phyloP scores from a whole-genome alignment of 2,888 invertebrate genomes.

The Spodoptera exigua region DNA sequence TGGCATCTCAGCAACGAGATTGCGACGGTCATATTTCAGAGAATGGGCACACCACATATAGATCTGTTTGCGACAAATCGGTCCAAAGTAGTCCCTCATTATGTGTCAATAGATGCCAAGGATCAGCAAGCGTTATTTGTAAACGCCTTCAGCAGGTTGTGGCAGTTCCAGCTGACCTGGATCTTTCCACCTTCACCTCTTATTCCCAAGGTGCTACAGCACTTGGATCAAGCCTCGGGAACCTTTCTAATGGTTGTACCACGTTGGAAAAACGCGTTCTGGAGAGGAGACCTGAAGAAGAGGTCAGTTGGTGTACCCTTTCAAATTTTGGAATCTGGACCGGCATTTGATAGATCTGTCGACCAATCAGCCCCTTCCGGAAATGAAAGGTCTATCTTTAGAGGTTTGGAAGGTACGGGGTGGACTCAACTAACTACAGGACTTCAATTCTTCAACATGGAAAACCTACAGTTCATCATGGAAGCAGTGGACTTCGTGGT shows the following conservation, averaged over 20 bases:
- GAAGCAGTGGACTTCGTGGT: not conserved
- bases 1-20: slow-evolving; percentile 36
- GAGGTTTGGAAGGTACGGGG: too few relatives aligned
- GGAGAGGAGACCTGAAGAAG: slow-evolving; percentile 41
- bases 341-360: slow-evolving; percentile 18
- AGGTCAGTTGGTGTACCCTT: slow-evolving; percentile 37
- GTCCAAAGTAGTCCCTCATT: slow-evolving; percentile 5
- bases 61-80: slow-evolving; percentile 21
- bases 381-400: too few relatives aligned
- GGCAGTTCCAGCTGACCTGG: slow-evolving; percentile 39
- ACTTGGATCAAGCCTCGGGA: slow-evolving; percentile 45
- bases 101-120: slow-evolving; percentile 9
- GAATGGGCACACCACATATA: slow-evolving; percentile 23
- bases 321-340: slow-evolving; percentile 30
- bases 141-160: slow-evolving; percentile 14
- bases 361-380: too few relatives aligned
- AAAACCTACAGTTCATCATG: too few relatives aligned
- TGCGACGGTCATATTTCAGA: slow-evolving; percentile 14
- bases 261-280: slow-evolving; percentile 44
- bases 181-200: slow-evolving; percentile 52
- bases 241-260: slow-evolving; percentile 43
- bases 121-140: slow-evolving; percentile 12
- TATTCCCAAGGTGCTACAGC: slow-evolving; percentile 45
- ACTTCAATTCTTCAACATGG: too few relatives aligned
- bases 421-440: too few relatives aligned